These are phyloP conservation scores for Lydus trimaculatus DNA, from an alignment of 2,888 invertebrate genomes.

Conservation along the genomic window DNA sequence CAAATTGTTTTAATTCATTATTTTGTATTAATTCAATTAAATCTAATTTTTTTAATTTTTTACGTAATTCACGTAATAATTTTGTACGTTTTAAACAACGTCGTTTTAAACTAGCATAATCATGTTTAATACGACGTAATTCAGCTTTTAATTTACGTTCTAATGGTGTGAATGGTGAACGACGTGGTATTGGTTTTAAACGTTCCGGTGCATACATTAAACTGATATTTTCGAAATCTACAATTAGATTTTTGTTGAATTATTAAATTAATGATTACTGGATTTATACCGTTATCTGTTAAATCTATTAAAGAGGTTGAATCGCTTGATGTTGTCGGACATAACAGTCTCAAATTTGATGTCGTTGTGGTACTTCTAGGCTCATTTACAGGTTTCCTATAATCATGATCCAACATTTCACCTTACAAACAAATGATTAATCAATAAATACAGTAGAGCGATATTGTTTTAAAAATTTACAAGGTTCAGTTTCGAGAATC, in stretches of 20 bases:
- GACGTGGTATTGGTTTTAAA: neutral
- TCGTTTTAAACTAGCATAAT: neutral
- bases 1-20: neutral
- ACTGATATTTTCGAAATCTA: neutral
- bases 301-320: neutral
- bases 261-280: neutral
- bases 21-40: neutral
- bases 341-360: neutral
- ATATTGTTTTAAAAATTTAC: neutral
- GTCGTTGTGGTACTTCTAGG: neutral
- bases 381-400: neutral
- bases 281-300: neutral
- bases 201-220: neutral
- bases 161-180: neutral
- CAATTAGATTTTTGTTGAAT: neutral
- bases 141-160: neutral
- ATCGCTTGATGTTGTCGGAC: too few relatives aligned
- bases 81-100: neutral
- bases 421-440: neutral
- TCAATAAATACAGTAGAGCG: neutral
- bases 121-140: neutral
- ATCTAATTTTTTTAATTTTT: neutral
- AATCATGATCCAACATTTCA: neutral
- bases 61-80: neutral
- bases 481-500: neutral